Conservation (phyloP, 2,888 invertebrate species). For the Dolichopus griseipennis region DNA sequence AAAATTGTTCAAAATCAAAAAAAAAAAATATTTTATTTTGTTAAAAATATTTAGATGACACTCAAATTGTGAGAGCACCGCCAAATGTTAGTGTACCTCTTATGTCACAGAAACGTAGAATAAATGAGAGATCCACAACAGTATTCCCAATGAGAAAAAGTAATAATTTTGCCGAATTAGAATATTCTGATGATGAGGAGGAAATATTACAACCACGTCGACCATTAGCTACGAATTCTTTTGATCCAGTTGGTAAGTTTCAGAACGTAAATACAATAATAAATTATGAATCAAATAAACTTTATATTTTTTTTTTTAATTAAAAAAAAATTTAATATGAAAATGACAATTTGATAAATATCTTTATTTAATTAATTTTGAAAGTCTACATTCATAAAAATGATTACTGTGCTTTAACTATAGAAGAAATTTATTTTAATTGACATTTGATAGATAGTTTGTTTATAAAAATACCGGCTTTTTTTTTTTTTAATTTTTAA, state of each 20-base stretch:
- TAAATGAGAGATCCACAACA: not conserved
- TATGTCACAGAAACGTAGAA: not conserved
- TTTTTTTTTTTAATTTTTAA: too few species aligned
- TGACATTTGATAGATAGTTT: not conserved
- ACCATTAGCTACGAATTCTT: conserved; percentile 3
- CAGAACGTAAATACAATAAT: too few species aligned
- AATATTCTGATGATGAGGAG: conserved; percentile 39
- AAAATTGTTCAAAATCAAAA: too few species aligned
- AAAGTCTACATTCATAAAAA: too few species aligned
- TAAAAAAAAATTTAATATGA: too few species aligned
- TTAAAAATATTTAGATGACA: not conserved
- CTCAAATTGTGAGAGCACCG: not conserved
- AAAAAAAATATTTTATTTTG: not conserved
- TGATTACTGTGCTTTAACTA: too few species aligned
- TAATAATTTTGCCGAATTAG: conserved; percentile 27
- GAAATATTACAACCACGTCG: conserved; percentile 17
- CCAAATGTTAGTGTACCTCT: not conserved
- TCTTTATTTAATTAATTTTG: too few species aligned
- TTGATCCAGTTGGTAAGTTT: not conserved
- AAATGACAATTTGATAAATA: too few species aligned
- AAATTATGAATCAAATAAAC: not conserved
- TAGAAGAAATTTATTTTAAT: not conserved
- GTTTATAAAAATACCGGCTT: not conserved
- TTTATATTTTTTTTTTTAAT: too few species aligned
- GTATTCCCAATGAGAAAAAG: not conserved